Evolutionary conservation across 2,888 invertebrate species (phyloP), one percentile per base, ranked within the genome.

Genomic region (Agonopterix subpropinquella): DNA sequence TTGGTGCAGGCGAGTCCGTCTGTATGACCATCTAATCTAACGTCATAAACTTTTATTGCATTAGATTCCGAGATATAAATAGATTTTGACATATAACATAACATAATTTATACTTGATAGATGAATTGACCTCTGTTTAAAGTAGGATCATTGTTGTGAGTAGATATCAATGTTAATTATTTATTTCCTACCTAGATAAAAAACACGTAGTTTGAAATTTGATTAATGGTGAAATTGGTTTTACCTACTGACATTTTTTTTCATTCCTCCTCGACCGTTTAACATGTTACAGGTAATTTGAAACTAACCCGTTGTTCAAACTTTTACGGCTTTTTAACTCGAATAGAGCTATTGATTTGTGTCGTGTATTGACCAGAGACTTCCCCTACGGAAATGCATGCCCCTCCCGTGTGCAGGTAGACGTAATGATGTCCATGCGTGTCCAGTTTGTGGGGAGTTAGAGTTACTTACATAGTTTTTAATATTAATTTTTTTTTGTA

Each of bases 371-470:
- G 65, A 66, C 65, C 69, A 66, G 66, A 67, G 65, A 65, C 54
- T 57, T 58, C 68, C 70, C 74, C 72, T 65, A 58, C 81, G 83
- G 82, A 83, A 78, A 67, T 62, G 57, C 52, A 53, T n/a, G 59
- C 61, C 62, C 67, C 73, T 71, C 74, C 66, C 49, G 54, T 51
- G 53, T 46, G 47, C 51, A 54, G 56, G 68, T 42, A 28, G 28
- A 4, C 39, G 39, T 72, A 73, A 67, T 64, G 64, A 70, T 65
- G 67, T 53, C 68, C 60, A 67, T 66, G 68, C 73, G 72, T 71
- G 73, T 65, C 73, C 70, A 66, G 54, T 62, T 53, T 49, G 58
- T 53, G 54, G 48, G 47, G 41, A 18, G 39, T 39, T 39, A 10
- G n/a, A 39, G 39, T 39, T 39, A 39, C 39, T 39, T 39, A 39